Evolutionary conservation across 2,797 vertebrate genomes (phyloP).

Genomic region (Choloepus didactylus): DNA sequence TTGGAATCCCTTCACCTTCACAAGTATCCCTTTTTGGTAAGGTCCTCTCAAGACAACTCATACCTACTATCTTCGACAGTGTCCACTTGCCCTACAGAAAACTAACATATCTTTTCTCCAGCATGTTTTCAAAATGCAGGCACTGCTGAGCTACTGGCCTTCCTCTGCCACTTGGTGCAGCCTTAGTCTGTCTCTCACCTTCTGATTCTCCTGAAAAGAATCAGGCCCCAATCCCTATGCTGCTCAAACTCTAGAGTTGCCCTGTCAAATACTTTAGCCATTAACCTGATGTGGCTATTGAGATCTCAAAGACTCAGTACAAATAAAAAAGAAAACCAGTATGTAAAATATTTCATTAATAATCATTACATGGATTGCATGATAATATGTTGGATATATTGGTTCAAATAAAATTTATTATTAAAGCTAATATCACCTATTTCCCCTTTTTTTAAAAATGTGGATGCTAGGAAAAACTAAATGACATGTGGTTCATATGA

Average conservation of each 20-base stretch:
- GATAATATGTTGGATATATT: not conserved
- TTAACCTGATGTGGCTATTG: not conserved
- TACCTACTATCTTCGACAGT: not conserved
- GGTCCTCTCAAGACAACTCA: not conserved
- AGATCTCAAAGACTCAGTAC: not conserved
- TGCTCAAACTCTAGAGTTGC: not conserved
- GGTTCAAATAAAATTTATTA: not conserved
- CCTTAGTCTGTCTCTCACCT: not conserved
- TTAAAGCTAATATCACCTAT: not conserved
- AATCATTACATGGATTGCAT: not conserved
- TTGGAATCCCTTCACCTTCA: not conserved
- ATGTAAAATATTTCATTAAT: not conserved
- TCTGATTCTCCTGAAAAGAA: not conserved
- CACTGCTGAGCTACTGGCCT: not conserved
- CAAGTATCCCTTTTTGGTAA: not conserved
- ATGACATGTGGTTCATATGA: not conserved
- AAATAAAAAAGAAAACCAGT: too few species aligned
- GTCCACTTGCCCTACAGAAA: not conserved
- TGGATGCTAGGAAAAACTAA: not conserved
- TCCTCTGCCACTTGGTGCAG: not conserved
- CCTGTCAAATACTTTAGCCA: not conserved
- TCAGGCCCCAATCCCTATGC: not conserved
- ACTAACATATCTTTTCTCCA: too few species aligned
- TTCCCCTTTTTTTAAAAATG: not conserved
- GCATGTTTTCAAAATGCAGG: not conserved